A percentile compares a stretch with the other conserved stretches of the same genome.
Conservation (phyloP, 2,888 invertebrate genomes). For the Parelbella ahira region DNA sequence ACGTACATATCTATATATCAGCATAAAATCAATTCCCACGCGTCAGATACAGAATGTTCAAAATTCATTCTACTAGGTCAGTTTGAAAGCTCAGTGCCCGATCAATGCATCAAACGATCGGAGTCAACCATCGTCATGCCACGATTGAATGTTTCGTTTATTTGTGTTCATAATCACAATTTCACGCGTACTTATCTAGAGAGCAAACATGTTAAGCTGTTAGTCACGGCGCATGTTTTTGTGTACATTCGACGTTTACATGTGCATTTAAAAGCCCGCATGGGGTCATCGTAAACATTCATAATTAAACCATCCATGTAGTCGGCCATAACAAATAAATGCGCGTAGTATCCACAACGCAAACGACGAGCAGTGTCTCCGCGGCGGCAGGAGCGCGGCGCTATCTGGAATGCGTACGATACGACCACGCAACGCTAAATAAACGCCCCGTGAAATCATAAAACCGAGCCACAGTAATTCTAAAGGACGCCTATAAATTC, state of each 20-base stretch:
- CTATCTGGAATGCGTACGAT: slow-evolving; percentile 61
- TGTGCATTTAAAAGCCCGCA: slow-evolving; percentile 35
- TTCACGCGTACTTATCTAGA: slow-evolving; percentile 70
- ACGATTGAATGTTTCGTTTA: slow-evolving; percentile 38
- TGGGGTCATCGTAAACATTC: slow-evolving; percentile 29
- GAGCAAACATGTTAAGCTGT: slow-evolving; percentile 65
- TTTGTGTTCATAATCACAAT: slow-evolving; percentile 69
- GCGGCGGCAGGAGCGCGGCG: slow-evolving; percentile 28
- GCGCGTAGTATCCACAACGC: slow-evolving; percentile 25
- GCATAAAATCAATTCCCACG: slow-evolving; percentile 19
- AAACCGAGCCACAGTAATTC: slow-evolving; percentile 74
- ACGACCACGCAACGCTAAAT: slow-evolving; percentile 67
- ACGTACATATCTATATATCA: no score
- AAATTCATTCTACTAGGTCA: no score
- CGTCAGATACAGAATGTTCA: no score
- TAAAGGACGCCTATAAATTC: slow-evolving; percentile 79
- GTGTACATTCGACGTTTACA: slow-evolving; percentile 44
- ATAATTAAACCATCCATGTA: slow-evolving; percentile 33
- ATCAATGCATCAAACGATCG: slow-evolving; percentile 29
- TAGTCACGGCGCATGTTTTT: slow-evolving; percentile 64
- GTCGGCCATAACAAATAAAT: slow-evolving; percentile 31
- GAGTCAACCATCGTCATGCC: slow-evolving; percentile 28
- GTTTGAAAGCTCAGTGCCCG: slow-evolving; percentile 12
- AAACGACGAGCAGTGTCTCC: slow-evolving; percentile 51
- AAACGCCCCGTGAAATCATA: slow-evolving; percentile 76